Conservation (phyloP, 2,797 vertebrate genomes). For the Epinephelus awoara region DNA sequence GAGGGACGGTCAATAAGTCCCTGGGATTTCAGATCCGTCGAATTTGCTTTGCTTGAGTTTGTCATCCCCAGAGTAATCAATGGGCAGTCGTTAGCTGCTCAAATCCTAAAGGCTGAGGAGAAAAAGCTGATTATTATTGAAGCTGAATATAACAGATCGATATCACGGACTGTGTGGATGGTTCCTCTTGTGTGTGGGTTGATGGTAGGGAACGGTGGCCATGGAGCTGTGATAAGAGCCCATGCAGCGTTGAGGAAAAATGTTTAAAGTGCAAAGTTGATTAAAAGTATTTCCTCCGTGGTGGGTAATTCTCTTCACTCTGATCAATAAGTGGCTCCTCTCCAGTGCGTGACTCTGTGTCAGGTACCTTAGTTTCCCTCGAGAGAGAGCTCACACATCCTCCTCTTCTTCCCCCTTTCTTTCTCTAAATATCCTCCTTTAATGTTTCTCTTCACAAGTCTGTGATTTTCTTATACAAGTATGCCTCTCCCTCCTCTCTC, state of each 20-base stretch:
- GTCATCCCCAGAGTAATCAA: conserved; percentile 48
- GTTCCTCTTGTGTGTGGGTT: background rate
- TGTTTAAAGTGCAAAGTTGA: conserved; percentile 66
- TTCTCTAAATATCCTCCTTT: conserved; percentile 75
- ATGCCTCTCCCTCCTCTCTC: conserved; percentile 19
- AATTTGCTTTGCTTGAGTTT: conserved; percentile 43
- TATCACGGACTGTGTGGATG: conserved; percentile 17
- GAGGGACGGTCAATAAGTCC: conserved; percentile 35
- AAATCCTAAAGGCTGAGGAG: conserved; percentile 30
- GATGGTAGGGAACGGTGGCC: background rate
- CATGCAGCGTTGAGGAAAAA: conserved; percentile 14
- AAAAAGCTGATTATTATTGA: conserved; percentile 53
- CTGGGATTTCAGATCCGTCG: conserved; percentile 41
- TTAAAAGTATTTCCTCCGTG: conserved; percentile 62
- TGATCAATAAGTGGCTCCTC: conserved; percentile 82
- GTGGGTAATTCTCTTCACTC: conserved; percentile 65
- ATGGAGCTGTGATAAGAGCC: conserved; percentile 43
- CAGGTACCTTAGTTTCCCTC: conserved; percentile 63
- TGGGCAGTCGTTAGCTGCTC: conserved; percentile 28
- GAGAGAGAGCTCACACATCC: conserved; percentile 35
- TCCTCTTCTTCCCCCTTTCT: conserved; percentile 57
- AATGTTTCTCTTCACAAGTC: conserved; percentile 69
- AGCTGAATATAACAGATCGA: conserved; percentile 43
- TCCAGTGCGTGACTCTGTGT: conserved; percentile 75
- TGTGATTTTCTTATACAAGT: conserved; percentile 75